Conservation (phyloP, 2,888 invertebrate species). For the Schizaphis graminum region DNA sequence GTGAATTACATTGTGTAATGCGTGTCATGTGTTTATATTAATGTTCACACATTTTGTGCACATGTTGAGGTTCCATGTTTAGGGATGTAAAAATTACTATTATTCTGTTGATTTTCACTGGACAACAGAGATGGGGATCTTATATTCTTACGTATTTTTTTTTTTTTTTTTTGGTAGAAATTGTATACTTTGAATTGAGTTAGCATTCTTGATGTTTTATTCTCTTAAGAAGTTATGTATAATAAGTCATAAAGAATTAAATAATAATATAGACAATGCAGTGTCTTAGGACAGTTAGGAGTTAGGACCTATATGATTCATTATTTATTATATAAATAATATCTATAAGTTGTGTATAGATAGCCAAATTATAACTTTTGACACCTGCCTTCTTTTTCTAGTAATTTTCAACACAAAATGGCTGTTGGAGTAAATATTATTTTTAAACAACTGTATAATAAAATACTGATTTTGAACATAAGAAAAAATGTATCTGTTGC, state of each 20-base stretch:
- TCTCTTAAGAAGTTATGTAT: neutral
- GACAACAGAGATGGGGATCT: neutral
- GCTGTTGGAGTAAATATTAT: neutral
- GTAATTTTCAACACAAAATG: too few relatives aligned
- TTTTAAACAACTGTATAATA: neutral
- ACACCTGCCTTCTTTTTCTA: too few relatives aligned
- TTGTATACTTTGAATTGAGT: neutral
- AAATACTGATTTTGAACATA: neutral
- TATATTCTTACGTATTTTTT: neutral
- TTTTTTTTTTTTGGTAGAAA: neutral
- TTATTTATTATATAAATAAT: too few relatives aligned
- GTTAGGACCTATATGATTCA: too few relatives aligned
- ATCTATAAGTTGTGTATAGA: too few relatives aligned
- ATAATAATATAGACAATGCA: too few relatives aligned
- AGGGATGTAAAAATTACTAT: neutral
- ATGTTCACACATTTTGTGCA: neutral
- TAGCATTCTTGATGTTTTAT: neutral
- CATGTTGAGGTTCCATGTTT: neutral
- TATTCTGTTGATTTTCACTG: neutral
- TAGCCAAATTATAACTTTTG: too few relatives aligned
- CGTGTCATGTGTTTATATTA: neutral
- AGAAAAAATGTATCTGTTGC: neutral
- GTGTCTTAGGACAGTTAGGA: too few relatives aligned
- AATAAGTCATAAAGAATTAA: neutral
- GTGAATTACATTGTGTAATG: too few relatives aligned